phyloP scores from a whole-genome alignment of 1,140 invertebrate species.

The Magallana angulata region DNA sequence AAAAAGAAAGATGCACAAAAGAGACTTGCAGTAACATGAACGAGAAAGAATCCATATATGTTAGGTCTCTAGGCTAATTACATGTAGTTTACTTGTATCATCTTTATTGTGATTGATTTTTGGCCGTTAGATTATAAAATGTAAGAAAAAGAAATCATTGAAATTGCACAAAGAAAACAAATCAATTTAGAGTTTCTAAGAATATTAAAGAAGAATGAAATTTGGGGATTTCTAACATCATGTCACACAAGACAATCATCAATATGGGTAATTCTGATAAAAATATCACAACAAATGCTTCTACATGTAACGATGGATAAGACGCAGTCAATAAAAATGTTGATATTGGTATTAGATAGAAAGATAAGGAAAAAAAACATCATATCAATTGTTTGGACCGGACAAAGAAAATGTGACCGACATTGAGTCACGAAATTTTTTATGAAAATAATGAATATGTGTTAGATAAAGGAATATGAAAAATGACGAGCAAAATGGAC shows the following conservation, averaged over 20 bases:
- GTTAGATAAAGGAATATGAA: conserved; percentile 28
- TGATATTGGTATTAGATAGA: no score
- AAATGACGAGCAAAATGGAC: no score
- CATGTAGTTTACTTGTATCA: background rate
- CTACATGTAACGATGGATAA: no score
- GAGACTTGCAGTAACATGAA: no score
- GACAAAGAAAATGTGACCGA: background rate
- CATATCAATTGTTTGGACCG: conserved; percentile 56
- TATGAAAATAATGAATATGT: background rate
- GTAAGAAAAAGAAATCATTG: background rate
- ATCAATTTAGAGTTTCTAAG: background rate
- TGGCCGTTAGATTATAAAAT: background rate
- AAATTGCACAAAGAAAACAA: background rate
- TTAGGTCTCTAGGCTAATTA: background rate
- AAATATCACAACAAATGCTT: conserved; percentile 34
- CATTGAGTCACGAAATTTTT: background rate
- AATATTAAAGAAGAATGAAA: background rate
- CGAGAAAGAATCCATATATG: background rate
- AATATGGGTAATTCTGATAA: background rate
- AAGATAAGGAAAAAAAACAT: background rate
- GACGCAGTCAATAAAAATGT: no score
- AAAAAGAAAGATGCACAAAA: no score
- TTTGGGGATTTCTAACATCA: background rate
- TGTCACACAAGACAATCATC: background rate
- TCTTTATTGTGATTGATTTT: background rate